Conservation (phyloP, 1,140 invertebrate genomes). For the Bombus haemorrhoidalis region DNA sequence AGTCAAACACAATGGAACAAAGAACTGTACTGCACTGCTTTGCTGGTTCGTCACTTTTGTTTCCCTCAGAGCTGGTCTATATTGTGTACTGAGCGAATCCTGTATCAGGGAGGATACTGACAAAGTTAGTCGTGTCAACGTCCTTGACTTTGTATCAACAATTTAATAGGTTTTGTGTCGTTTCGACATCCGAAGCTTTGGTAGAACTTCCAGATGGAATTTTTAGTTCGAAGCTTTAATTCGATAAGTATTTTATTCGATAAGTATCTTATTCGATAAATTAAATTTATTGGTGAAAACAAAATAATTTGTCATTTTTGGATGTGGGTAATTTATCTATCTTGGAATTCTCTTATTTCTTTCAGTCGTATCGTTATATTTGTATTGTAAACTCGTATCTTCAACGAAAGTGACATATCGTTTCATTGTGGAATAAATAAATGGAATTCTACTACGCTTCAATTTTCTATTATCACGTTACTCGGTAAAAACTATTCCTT, state of each 20-base stretch:
- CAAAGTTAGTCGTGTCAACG: background rate
- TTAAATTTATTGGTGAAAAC: background rate
- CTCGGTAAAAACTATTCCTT: too few relatives aligned
- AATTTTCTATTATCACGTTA: too few relatives aligned
- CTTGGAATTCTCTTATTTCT: background rate
- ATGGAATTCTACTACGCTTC: too few relatives aligned
- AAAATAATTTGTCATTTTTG: background rate
- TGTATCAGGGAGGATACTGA: background rate
- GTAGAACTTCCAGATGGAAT: background rate
- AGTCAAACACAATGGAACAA: constrained; percentile 23
- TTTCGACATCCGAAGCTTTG: background rate
- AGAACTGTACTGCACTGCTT: background rate
- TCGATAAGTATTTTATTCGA: background rate
- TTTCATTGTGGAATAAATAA: too few relatives aligned
- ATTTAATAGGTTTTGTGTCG: background rate
- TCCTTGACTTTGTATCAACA: background rate
- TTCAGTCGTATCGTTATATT: background rate
- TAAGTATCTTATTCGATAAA: background rate
- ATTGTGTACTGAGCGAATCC: background rate
- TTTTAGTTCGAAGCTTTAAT: background rate
- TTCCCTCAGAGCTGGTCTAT: background rate
- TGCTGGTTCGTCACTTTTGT: constrained; percentile 10
- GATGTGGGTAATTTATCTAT: background rate
- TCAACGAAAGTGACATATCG: too few relatives aligned
- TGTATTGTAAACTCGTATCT: background rate